phyloP scores from a whole-genome alignment of 1,140 invertebrate genomes.

The Drosophila varians region DNA sequence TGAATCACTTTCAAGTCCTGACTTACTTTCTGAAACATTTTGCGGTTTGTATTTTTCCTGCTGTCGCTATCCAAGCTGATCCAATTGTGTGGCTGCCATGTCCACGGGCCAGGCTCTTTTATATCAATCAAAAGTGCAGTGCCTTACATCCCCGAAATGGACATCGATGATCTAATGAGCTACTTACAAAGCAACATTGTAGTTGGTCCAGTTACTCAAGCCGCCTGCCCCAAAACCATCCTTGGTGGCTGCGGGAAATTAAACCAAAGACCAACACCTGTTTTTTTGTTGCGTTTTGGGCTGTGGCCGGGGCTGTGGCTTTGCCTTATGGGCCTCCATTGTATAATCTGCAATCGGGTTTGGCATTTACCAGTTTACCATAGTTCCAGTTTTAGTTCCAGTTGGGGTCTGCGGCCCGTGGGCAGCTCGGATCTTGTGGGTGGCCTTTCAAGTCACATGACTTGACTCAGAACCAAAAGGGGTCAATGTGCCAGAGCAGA shows the following conservation, averaged over 20 bases:
- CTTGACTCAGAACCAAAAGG: slow-evolving; percentile 19
- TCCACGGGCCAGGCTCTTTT: slow-evolving; percentile 36
- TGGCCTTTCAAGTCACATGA: slow-evolving; percentile 19
- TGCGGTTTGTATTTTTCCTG: slow-evolving; percentile 5
- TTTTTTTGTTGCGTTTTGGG: slow-evolving; percentile 17
- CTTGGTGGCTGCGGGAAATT: slow-evolving; percentile 13
- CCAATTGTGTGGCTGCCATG: slow-evolving; percentile 30
- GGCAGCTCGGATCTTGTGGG: slow-evolving; percentile 32
- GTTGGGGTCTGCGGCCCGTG: slow-evolving; percentile 15
- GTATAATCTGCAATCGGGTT: slow-evolving; percentile 50
- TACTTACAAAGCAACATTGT: slow-evolving; percentile 28
- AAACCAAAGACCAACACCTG: slow-evolving; percentile 48
- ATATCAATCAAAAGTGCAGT: slow-evolving; percentile 35
- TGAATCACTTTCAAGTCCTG: neutral
- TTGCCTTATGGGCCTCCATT: slow-evolving; percentile 45
- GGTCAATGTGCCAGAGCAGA: slow-evolving; percentile 18
- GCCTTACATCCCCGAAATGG: slow-evolving; percentile 35
- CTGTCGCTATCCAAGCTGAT: slow-evolving; percentile 19
- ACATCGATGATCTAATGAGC: slow-evolving; percentile 64
- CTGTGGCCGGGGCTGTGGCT: slow-evolving; percentile 1
- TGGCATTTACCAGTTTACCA: slow-evolving; percentile 49
- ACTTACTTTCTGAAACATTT: slow-evolving; percentile 65
- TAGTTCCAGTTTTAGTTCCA: slow-evolving; percentile 38
- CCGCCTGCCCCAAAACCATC: slow-evolving; percentile 43
- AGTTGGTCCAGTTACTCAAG: slow-evolving; percentile 20